A percentile compares a stretch with the other conserved stretches of the same genome.
phyloP scores from a whole-genome alignment of 2,113 vertebrate genomes.

The Podarcis cretensis region DNA sequence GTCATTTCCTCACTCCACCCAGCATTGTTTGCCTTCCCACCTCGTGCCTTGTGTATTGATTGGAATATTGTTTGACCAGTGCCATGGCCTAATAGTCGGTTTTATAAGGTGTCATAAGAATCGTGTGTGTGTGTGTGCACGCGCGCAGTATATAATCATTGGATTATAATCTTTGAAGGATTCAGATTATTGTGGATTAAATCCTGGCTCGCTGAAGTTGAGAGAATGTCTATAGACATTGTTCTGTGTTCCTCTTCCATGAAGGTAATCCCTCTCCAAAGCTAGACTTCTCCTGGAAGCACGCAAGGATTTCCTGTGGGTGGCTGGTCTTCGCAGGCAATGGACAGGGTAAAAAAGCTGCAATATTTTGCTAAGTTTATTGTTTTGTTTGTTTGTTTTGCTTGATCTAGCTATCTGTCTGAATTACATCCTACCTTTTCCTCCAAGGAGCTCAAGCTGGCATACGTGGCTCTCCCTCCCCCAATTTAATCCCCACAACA shows the following conservation, averaged over 20 bases:
- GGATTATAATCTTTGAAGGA: not conserved
- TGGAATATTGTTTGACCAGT: not conserved
- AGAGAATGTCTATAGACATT: not conserved
- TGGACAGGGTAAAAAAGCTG: not conserved
- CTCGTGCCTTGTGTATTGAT: not conserved
- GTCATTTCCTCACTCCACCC: rapidly evolving
- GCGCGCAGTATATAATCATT: not conserved
- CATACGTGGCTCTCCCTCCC: too few relatives aligned
- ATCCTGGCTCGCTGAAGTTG: not conserved
- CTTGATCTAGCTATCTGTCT: too few relatives aligned
- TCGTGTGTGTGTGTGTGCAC: too few relatives aligned
- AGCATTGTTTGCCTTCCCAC: rapidly evolving
- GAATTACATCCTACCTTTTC: too few relatives aligned
- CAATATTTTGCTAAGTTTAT: too few relatives aligned
- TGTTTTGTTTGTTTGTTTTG: too few relatives aligned
- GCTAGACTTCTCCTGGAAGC: not conserved
- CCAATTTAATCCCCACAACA: too few relatives aligned
- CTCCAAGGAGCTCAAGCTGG: too few relatives aligned
- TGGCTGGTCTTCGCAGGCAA: not conserved
- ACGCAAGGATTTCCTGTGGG: not conserved
- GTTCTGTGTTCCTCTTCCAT: not conserved
- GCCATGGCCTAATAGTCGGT: not conserved
- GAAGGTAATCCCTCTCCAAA: not conserved
- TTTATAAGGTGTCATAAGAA: not conserved
- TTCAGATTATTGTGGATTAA: not conserved